A percentile compares a stretch with the other conserved stretches of the same genome.
These are phyloP conservation scores for Drosophila fungiperda DNA, from an alignment of 2,888 invertebrate genomes.

Conservation along the genomic window DNA sequence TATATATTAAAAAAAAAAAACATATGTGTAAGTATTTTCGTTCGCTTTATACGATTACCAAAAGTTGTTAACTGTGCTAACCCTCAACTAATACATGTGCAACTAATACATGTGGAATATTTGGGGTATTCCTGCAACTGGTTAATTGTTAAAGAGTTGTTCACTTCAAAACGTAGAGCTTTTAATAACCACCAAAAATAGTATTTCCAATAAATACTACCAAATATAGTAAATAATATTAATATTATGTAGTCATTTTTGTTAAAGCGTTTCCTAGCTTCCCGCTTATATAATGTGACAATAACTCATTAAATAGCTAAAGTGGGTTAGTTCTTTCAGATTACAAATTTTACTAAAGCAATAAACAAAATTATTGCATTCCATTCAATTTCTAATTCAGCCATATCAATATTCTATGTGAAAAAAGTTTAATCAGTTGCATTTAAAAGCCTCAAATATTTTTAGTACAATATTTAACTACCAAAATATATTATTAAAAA, in stretches of 20 bases:
- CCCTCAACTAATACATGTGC: constrained; percentile 2
- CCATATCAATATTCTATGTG: neutral
- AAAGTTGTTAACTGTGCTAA: constrained; percentile 33
- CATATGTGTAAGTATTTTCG: constrained; percentile 49
- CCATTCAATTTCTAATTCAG: neutral
- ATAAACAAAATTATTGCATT: neutral
- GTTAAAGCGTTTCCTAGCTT: neutral
- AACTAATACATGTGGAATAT: constrained; percentile 19
- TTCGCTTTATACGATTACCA: constrained; percentile 25
- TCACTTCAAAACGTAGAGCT: neutral
- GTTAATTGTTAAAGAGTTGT: neutral
- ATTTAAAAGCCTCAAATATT: constrained; percentile 1
- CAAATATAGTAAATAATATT: neutral
- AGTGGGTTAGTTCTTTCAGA: neutral
- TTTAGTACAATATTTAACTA: neutral
- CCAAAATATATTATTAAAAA: neutral
- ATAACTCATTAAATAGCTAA: neutral
- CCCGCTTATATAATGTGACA: neutral
- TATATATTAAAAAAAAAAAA: constrained; percentile 7
- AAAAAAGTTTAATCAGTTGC: neutral
- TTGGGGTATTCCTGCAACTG: constrained; percentile 27
- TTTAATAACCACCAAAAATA: neutral
- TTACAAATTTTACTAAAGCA: neutral
- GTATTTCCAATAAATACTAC: neutral
- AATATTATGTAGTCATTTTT: neutral